Evolutionary conservation across 2,113 vertebrate genomes (phyloP).

Genomic region (Pseudopipra pipra): DNA sequence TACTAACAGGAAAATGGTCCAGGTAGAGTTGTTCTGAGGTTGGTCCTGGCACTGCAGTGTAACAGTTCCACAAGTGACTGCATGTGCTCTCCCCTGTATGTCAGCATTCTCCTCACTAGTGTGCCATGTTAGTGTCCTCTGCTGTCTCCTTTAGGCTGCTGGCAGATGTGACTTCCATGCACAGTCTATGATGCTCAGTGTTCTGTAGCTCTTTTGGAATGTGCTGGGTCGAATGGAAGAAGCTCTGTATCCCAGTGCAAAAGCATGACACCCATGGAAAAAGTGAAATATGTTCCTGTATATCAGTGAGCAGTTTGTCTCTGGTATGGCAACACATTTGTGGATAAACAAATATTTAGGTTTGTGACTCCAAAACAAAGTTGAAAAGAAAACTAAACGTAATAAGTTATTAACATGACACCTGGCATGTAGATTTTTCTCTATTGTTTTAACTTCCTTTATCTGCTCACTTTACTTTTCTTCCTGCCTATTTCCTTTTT

Average conservation of each 20-base stretch:
- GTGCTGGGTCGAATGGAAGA: not conserved
- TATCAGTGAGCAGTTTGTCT: not conserved
- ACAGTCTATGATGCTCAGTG: not conserved
- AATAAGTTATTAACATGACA: not conserved
- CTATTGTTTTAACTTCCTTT: not conserved
- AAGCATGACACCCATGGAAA: not conserved
- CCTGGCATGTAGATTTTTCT: not conserved
- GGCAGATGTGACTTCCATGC: not conserved
- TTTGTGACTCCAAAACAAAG: not conserved
- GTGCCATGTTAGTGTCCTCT: not conserved
- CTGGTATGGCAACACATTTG: not conserved
- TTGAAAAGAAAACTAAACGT: not conserved
- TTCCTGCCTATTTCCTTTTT: not conserved
- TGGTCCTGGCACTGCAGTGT: not conserved
- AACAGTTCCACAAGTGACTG: not conserved
- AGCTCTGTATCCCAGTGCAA: not conserved
- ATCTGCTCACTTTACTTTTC: not conserved
- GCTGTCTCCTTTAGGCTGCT: not conserved
- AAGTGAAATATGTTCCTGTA: not conserved
- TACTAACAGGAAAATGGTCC: not conserved
- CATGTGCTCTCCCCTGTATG: no score
- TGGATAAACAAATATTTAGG: not conserved
- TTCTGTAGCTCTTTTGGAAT: not conserved
- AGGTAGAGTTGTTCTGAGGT: not conserved
- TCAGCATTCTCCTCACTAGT: accelerated